Evolutionary conservation across 2,888 invertebrate species (phyloP).

Genomic region (Lasius fuliginosus): DNA sequence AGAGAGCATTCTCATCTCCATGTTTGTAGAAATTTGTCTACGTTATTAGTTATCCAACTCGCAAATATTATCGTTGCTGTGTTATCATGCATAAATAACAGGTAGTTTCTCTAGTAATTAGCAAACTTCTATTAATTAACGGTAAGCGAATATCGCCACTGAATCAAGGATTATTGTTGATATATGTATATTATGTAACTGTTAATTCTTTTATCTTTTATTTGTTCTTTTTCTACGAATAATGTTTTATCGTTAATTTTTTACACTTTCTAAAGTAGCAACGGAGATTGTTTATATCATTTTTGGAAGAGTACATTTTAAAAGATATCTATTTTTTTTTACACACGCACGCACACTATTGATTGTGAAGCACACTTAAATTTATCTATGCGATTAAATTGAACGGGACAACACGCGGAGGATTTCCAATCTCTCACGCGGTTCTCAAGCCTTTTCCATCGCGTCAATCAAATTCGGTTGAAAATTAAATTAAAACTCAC

Average conservation of each 20-base stretch:
- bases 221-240: constrained; percentile 23
- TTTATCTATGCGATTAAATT: constrained; percentile 23
- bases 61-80: neutral
- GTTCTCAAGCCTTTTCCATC: constrained; percentile 33
- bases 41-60: neutral
- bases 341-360: neutral
- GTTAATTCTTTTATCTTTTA: neutral
- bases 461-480: constrained; percentile 40
- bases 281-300: neutral
- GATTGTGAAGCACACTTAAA: neutral
- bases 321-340: neutral
- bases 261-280: constrained; percentile 13
- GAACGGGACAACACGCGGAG: constrained; percentile 10
- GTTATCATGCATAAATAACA: constrained; percentile 25
- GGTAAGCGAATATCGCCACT: constrained; percentile 45
- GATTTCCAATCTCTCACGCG: neutral
- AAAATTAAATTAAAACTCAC: constrained; percentile 47
- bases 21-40: neutral
- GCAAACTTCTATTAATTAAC: constrained; percentile 54
- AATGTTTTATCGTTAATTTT: constrained; percentile 43
- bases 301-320: neutral
- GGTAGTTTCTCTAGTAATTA: constrained; percentile 55
- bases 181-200: neutral
- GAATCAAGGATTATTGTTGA: constrained; percentile 49
- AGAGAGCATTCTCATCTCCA: neutral